Percentiles rank a stretch among this genome's conserved stretches.
phyloP scores from a whole-genome alignment of 1,140 invertebrate species.

The Tyrophagus putrescentiae region DNA sequence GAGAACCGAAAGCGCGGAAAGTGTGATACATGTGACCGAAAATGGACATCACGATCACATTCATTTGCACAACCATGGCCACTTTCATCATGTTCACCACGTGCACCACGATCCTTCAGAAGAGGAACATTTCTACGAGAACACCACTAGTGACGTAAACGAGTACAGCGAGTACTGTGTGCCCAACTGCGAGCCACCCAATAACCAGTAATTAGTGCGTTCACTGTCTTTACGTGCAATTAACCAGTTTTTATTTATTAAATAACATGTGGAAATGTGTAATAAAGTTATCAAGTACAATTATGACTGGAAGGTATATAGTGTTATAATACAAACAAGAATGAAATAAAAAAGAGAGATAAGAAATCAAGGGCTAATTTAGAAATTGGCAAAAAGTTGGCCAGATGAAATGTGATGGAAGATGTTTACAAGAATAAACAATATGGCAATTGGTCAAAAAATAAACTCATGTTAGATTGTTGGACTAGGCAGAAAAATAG shows the following conservation, averaged over 20 bases:
- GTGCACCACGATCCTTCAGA: not conserved
- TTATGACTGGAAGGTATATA: not conserved
- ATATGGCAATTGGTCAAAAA: no score
- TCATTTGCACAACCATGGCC: not conserved
- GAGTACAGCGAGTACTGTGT: constrained; percentile 15
- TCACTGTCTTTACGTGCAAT: constrained; percentile 1
- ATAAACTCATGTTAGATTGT: no score
- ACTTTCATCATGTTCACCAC: not conserved
- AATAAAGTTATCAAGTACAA: not conserved
- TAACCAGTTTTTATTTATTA: not conserved
- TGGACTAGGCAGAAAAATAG: no score
- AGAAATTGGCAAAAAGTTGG: no score
- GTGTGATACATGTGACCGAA: not conserved
- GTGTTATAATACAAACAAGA: not conserved
- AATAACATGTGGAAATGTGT: not conserved
- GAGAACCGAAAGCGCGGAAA: not conserved
- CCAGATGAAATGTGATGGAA: no score
- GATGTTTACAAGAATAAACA: no score
- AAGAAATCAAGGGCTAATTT: not conserved
- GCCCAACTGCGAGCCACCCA: constrained; percentile 12
- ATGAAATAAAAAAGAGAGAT: not conserved
- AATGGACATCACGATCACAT: constrained; percentile 2
- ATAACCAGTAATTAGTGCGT: no score
- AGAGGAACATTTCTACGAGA: not conserved
- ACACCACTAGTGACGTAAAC: not conserved